Conservation (phyloP, 2,113 vertebrate genomes). For the Halichoerus grypus region DNA sequence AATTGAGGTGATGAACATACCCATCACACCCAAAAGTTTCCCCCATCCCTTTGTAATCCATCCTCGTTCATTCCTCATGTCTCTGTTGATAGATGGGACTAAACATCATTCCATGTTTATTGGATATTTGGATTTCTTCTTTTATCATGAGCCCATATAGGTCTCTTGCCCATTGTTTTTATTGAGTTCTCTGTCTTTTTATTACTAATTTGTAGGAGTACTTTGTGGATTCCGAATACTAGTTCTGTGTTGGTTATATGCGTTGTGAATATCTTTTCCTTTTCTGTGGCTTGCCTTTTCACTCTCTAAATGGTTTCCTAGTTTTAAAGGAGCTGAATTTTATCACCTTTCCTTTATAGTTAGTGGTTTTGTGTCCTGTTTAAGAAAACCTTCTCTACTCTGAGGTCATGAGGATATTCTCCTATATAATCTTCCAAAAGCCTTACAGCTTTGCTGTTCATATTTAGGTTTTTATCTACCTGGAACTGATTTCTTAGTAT, state of each 20-base stretch:
- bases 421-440: background rate
- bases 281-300: background rate
- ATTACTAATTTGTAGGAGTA: background rate
- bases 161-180: background rate
- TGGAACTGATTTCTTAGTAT: background rate
- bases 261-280: background rate
- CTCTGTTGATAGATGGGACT: background rate
- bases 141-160: background rate
- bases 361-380: background rate
- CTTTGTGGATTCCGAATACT: background rate
- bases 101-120: background rate
- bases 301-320: background rate
- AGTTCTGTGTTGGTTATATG: background rate
- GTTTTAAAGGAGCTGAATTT: conserved; percentile 29
- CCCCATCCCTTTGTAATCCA: background rate
- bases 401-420: background rate
- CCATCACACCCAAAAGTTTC: background rate
- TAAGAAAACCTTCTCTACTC: background rate
- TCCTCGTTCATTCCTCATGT: background rate
- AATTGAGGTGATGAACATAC: background rate
- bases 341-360: background rate
- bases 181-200: background rate
- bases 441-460: background rate
- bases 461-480: background rate
- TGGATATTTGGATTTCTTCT: conserved; percentile 34